Evolutionary conservation across 2,888 invertebrate species (phyloP), one percentile per base, ranked within the genome.

Genomic region (Sphinx pinastri): DNA sequence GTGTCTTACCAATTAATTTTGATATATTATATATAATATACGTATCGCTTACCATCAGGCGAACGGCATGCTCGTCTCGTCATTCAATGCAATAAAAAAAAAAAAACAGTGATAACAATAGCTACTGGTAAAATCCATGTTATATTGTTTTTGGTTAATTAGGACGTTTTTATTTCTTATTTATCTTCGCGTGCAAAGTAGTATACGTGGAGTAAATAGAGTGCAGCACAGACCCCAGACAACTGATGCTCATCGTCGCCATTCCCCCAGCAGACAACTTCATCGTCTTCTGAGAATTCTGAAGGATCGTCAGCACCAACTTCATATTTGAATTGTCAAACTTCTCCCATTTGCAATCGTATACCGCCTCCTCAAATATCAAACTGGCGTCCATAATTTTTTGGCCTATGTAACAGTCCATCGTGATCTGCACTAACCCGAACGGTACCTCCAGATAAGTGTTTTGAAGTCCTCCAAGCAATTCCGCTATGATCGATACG

Each of bases 271-370:
- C 90, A 0, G 90, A 85, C n/a, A 91, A 52, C 0, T 71, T 79
- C 76, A 89, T 69, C 0, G 84, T 84, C 70, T 84, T 90, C 73
- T 91, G 91, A 0, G 90, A 74, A 68, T 75, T 87, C 68, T 83
- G 84, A 38, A 91, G 76, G 74, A 91, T 85, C 7, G 88, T 51
- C 10, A 84, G 69, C 0, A 90, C 82, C n/a, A 83, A 83, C 71
- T 82, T 88, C 84, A 80, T 87, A 69, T 90, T 91, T 0, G 70
- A 25, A 1, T 72, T 79, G 68, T 88, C 81, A 31, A 89, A 90
- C 16, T 86, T 84, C 75, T 91, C 90, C 91, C 91, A 92, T 52
- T 86, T 81, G 55, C 87, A 88, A 55, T 78, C 77, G 58, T 90
- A 91, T 0, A 91, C 83, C 0, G 90, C 84, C 0, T 72, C 71